Percentiles rank a stretch among this genome's conserved stretches.
phyloP scores from a whole-genome alignment of 1,140 invertebrate genomes.

The Drosophila nebulosa region DNA sequence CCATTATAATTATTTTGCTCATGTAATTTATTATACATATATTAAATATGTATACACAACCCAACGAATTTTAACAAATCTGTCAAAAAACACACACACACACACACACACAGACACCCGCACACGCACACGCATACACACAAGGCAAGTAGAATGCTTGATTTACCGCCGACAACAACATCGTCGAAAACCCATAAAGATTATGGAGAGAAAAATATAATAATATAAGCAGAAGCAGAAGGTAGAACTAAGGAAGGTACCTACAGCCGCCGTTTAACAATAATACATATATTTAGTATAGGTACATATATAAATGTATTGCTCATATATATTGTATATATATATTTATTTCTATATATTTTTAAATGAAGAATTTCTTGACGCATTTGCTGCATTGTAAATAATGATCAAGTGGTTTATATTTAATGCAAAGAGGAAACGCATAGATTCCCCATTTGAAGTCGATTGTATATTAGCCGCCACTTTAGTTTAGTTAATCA shows the following conservation, averaged over 20 bases:
- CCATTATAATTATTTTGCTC: slow-evolving; percentile 53
- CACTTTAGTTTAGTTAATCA: background rate
- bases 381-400: slow-evolving; percentile 34
- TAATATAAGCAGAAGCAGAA: background rate
- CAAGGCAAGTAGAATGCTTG: background rate
- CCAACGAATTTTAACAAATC: slow-evolving; percentile 19
- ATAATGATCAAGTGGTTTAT: slow-evolving; percentile 40
- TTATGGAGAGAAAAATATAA: background rate
- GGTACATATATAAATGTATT: background rate
- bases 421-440: slow-evolving; percentile 39
- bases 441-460: slow-evolving; percentile 28
- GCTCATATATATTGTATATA: background rate
- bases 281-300: background rate
- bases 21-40: slow-evolving; percentile 65
- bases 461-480: slow-evolving; percentile 15
- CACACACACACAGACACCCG: background rate
- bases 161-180: background rate
- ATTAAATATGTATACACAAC: slow-evolving; percentile 22
- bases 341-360: background rate
- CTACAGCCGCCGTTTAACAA: background rate
- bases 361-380: background rate
- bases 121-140: too few species aligned
- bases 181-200: background rate
- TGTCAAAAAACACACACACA: background rate
- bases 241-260: background rate